phyloP scores from a whole-genome alignment of 2,888 invertebrate genomes.

The Apotomis capreana region DNA sequence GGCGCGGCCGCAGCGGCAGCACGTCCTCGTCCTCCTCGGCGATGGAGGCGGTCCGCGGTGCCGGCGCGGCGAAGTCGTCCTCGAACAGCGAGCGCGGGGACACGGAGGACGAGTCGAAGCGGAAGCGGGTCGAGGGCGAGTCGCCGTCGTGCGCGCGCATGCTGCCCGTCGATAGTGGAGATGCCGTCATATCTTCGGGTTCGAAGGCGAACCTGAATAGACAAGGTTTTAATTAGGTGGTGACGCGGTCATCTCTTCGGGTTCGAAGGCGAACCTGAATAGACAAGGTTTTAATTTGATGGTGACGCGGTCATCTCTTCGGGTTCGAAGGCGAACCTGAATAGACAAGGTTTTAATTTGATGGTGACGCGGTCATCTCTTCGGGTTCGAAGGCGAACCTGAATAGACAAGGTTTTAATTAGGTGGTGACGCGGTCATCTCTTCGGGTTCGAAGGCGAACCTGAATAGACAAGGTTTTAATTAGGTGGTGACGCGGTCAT shows the following conservation, averaged over 20 bases:
- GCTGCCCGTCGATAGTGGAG: slow-evolving; percentile 67
- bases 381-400: slow-evolving; percentile 75
- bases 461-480: too few species aligned
- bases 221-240: too few species aligned
- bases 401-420: too few species aligned
- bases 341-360: too few species aligned
- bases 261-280: slow-evolving; percentile 71
- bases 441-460: slow-evolving; percentile 73
- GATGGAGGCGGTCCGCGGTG: slow-evolving; percentile 75
- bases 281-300: too few species aligned
- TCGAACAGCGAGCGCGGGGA: slow-evolving; percentile 84
- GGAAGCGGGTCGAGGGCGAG: slow-evolving; percentile 68
- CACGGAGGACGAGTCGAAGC: slow-evolving; percentile 76
- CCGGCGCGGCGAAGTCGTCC: slow-evolving; percentile 86
- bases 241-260: slow-evolving; percentile 70
- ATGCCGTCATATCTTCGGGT: slow-evolving; percentile 67
- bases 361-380: slow-evolving; percentile 69
- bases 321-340: slow-evolving; percentile 72
- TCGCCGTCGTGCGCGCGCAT: slow-evolving; percentile 64
- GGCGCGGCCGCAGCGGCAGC: slow-evolving; percentile 67
- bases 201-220: slow-evolving; percentile 70
- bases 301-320: slow-evolving; percentile 72
- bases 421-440: slow-evolving; percentile 67
- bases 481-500: slow-evolving; percentile 67
- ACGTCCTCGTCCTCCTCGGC: slow-evolving; percentile 77